These are phyloP conservation scores for Cyprinodon tularosa DNA, from an alignment of 2,113 vertebrate genomes.

Conservation along the genomic window DNA sequence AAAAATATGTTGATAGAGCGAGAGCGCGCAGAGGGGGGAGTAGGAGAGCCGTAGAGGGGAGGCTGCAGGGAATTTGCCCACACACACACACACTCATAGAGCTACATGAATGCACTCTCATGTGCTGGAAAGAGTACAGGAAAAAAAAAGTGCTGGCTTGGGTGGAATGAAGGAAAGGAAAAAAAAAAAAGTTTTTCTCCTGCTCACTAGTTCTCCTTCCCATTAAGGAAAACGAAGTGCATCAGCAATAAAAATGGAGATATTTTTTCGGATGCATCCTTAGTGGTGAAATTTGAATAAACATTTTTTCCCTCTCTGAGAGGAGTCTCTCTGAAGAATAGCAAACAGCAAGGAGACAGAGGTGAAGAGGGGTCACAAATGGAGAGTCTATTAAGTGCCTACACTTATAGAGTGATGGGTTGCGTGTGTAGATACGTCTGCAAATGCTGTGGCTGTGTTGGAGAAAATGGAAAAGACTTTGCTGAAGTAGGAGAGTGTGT, in stretches of 20 bases:
- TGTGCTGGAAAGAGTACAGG: conserved; percentile 44
- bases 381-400: conserved; percentile 41
- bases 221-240: conserved; percentile 80
- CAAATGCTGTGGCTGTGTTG: conserved; percentile 13
- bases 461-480: conserved; percentile 2
- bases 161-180: conserved; percentile 57
- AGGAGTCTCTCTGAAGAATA: conserved; percentile 60
- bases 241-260: conserved; percentile 79
- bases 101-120: conserved; percentile 40
- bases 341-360: conserved; percentile 59
- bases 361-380: conserved; percentile 57
- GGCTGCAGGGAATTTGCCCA: conserved; percentile 70
- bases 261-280: conserved; percentile 72
- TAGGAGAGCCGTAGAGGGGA: neutral
- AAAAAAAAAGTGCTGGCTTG: conserved; percentile 85
- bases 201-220: conserved; percentile 69
- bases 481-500: conserved; percentile 3
- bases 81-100: conserved; percentile 44
- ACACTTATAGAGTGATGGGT: conserved; percentile 20
- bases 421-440: conserved; percentile 14
- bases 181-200: conserved; percentile 58
- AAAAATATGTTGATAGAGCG: conserved; percentile 93
- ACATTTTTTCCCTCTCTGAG: conserved; percentile 48
- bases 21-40: conserved; percentile 84
- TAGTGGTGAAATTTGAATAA: conserved; percentile 75